Percentiles rank a stretch among this genome's conserved stretches.
phyloP scores from a whole-genome alignment of 1,140 invertebrate genomes.

The Oppia nitens region DNA sequence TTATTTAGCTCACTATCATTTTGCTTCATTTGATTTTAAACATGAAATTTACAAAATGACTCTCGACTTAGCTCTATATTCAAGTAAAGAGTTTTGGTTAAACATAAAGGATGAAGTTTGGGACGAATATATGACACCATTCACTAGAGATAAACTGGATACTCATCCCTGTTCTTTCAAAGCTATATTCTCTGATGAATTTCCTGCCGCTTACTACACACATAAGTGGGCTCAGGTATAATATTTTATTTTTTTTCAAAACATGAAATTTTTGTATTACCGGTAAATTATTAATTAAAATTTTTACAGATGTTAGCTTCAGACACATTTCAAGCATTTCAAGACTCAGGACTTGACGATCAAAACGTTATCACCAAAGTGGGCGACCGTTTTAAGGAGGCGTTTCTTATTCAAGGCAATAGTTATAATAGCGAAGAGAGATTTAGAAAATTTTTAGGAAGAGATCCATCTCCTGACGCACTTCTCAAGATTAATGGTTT shows the following conservation, averaged over 20 bases:
- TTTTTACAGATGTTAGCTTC: constrained; percentile 64
- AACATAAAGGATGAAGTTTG: constrained; percentile 54
- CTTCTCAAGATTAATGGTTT: constrained; percentile 33
- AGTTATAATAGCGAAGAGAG: constrained; percentile 57
- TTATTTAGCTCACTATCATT: constrained; percentile 40
- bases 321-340: constrained; percentile 67
- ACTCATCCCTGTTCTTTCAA: constrained; percentile 59
- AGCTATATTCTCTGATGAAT: constrained; percentile 28
- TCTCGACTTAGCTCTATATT: constrained; percentile 68
- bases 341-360: constrained; percentile 37
- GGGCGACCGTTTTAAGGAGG: constrained; percentile 51
- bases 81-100: constrained; percentile 52
- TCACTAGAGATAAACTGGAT: constrained; percentile 55
- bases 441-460: constrained; percentile 71
- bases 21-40: constrained; percentile 59
- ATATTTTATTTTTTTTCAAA: background rate
- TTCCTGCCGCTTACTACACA: constrained; percentile 32
- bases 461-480: constrained; percentile 69
- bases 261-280: constrained; percentile 4
- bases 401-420: constrained; percentile 66
- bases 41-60: constrained; percentile 60
- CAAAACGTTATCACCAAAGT: constrained; percentile 16
- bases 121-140: constrained; percentile 47
- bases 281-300: constrained; percentile 1
- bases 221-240: constrained; percentile 30